A percentile compares a stretch with the other conserved stretches of the same genome.
These are phyloP conservation scores for Pangasius macronema DNA, from an alignment of 2,797 vertebrate genomes.

Conservation along the genomic window DNA sequence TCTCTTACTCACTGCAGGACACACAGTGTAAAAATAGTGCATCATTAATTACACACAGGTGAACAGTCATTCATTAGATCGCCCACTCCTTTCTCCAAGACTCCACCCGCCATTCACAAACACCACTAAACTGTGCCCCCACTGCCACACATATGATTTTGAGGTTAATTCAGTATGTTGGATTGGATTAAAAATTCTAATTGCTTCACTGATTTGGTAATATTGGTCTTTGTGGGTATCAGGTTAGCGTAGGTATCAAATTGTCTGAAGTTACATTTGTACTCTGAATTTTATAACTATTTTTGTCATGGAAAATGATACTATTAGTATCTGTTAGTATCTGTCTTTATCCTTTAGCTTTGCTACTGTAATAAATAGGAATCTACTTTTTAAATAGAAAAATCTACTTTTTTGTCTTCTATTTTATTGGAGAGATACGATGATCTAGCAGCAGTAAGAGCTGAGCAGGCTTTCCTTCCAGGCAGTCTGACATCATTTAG, in stretches of 20 bases:
- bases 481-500: background rate
- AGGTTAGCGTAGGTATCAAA: background rate
- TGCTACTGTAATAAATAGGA: background rate
- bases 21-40: background rate
- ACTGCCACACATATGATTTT: background rate
- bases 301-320: background rate
- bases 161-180: background rate
- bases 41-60: background rate
- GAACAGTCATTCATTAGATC: conserved; percentile 6
- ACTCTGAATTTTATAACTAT: background rate
- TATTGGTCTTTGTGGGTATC: background rate
- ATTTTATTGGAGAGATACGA: background rate
- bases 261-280: background rate
- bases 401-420: background rate
- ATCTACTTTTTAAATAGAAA: background rate
- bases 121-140: background rate
- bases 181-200: background rate
- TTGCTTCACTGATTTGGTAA: background rate
- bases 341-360: background rate
- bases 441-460: background rate
- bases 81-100: background rate
- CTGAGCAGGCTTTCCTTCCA: background rate
- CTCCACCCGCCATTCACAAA: background rate
- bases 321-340: background rate
- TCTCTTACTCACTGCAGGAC: background rate